Base-by-base conservation (phyloP, 2,113 vertebrate species). In the Puntigrus tetrazona region DNA sequence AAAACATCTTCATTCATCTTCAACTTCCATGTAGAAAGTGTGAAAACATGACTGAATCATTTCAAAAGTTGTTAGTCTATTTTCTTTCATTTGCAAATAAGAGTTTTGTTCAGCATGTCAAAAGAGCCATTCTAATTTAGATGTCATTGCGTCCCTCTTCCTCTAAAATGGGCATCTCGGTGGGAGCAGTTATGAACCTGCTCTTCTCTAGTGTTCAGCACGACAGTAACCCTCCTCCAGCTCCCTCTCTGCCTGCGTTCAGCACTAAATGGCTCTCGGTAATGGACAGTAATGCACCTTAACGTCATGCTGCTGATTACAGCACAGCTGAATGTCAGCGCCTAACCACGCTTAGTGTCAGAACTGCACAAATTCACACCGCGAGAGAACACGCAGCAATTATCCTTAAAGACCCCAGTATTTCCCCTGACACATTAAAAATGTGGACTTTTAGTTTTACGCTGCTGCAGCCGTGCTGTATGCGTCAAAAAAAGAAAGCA, bases 201-300 rank as follows among this genome's bases (percentile, higher is more conserved):
- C 75, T 82, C 74, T 84, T 78, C 43, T 86, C 50, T 79, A 43
- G 63, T 38, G 55, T 83, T 18, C 10, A 31, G 43, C 34, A 34
- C 50, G 61, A 75, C 72, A 82, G 14, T 84, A 79, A 76, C 75
- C 65, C 80, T 82, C 70, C 52, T 31, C 41, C 36, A 38, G 3
- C 67, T 75, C 82, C 55, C 76, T 34, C 73, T 82, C 80, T 41
- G 31, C 76, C 70, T 75, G 50, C 59, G 22, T 86, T 81, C 77
- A 34, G 50, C 63, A 81, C 61, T 81, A 82, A 87, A 87, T 85
- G 81, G 63, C 61, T 84, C 41, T 77, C 41, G 47, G 72, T 88
- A 84, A 84, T 88, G 87, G 87, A 82, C 87, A 86, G 87, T 84
- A 88, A 88, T 88, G 85, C 87, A 86, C 82, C 81, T 88, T 82